Percentiles rank a stretch among this genome's conserved stretches.
Conservation (phyloP, 2,113 vertebrate species). For the Rattus norvegicus region DNA sequence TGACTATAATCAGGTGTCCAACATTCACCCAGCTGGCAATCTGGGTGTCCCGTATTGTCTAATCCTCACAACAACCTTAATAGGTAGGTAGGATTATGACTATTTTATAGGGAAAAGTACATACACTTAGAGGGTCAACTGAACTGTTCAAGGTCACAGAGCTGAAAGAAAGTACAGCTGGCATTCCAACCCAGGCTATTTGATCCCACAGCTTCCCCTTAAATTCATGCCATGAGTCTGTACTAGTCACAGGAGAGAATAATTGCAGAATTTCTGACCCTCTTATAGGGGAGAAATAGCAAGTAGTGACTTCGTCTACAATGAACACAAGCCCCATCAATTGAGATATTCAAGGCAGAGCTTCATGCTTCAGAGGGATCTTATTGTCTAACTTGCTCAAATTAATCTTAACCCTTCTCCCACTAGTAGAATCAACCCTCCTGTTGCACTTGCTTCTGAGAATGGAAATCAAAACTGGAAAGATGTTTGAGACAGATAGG, state of each 20-base stretch:
- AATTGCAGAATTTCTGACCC: background rate
- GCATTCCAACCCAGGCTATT: background rate
- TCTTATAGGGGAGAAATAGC: background rate
- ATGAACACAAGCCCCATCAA: background rate
- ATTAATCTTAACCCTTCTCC: background rate
- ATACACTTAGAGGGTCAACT: background rate
- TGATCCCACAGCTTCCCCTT: background rate
- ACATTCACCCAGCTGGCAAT: background rate
- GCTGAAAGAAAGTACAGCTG: background rate
- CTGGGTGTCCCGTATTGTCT: background rate
- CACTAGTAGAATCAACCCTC: background rate
- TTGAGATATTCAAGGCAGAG: conserved; percentile 39
- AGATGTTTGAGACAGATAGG: conserved; percentile 48
- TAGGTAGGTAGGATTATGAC: background rate
- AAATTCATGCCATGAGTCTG: background rate
- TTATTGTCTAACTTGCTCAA: background rate
- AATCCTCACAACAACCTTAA: background rate
- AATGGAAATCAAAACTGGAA: background rate
- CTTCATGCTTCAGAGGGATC: background rate
- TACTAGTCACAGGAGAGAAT: background rate
- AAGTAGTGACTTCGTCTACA: background rate
- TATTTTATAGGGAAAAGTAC: background rate
- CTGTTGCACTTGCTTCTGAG: background rate
- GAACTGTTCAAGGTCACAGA: background rate
- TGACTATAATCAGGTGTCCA: background rate